Evolutionary conservation across 2,113 vertebrate genomes (phyloP).

Genomic region (Stomatorhinus ivindoensis): DNA sequence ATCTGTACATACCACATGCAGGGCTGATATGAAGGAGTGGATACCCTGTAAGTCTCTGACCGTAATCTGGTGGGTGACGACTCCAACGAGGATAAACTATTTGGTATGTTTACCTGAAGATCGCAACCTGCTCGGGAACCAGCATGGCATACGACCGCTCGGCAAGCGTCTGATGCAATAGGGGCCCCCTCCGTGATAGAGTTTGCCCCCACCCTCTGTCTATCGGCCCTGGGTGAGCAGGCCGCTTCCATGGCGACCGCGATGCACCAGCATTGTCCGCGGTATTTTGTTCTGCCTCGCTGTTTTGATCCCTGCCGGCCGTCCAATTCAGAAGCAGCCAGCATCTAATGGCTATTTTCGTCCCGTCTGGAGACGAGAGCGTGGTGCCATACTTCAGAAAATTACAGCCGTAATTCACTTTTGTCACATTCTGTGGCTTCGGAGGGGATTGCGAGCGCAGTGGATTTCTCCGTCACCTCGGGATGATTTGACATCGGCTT

Average conservation of each 20-base stretch:
- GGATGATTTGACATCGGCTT: neutral
- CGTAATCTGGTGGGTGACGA: neutral
- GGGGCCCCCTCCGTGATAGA: neutral
- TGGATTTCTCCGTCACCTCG: neutral
- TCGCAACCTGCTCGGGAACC: neutral
- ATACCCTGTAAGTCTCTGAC: neutral
- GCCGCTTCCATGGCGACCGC: neutral
- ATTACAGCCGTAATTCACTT: conserved; percentile 18
- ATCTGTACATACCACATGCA: neutral
- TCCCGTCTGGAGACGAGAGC: neutral
- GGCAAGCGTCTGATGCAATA: neutral
- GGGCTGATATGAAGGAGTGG: neutral
- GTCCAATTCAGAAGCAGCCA: neutral
- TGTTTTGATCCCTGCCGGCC: neutral
- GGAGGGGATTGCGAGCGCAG: neutral
- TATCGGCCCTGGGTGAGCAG: neutral
- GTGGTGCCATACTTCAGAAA: neutral
- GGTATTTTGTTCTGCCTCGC: neutral
- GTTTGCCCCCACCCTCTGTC: neutral
- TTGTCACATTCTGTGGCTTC: neutral
- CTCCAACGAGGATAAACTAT: neutral
- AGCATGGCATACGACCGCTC: neutral
- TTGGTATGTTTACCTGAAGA: neutral
- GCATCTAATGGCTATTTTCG: conserved; percentile 1
- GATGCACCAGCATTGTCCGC: neutral